Percentiles rank a stretch among this genome's conserved stretches.
Evolutionary conservation across 30 jellyfish, hydroid and myxozoan species (phyloP).

Genomic region (Sanderia malayensis): DNA sequence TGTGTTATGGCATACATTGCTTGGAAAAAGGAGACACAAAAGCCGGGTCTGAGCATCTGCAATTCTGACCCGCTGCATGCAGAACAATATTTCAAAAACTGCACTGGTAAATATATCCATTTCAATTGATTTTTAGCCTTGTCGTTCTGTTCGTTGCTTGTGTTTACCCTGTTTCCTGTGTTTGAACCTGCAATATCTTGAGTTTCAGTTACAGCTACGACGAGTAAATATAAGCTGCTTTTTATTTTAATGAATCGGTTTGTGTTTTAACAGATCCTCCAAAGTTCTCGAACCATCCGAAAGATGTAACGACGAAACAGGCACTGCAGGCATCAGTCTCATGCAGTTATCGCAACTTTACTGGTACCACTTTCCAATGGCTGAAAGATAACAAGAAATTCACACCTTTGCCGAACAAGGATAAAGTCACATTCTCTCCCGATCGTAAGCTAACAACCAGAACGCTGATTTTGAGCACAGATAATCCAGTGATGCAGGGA

Average conservation of each 20-base stretch:
- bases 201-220: no score
- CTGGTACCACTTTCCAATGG: conserved; percentile 40
- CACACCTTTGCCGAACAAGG: not conserved
- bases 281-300: conserved; percentile 26
- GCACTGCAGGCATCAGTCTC: not conserved
- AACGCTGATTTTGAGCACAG: not conserved
- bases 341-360: conserved; percentile 45
- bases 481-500: conserved; percentile 40
- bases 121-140: no score
- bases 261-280: conserved; percentile 55
- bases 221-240: no score
- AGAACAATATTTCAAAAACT: conserved; percentile 17
- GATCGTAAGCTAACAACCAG: not conserved
- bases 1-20: conserved; percentile 30
- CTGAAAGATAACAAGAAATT: conserved; percentile 13
- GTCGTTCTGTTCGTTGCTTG: no score
- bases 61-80: conserved; percentile 21
- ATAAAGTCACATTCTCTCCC: not conserved
- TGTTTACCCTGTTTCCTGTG: no score
- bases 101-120: conserved; percentile 48
- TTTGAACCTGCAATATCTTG: no score
- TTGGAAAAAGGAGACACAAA: conserved; percentile 28
- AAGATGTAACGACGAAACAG: not conserved
- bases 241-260: no score
- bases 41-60: conserved; percentile 13